Evolutionary conservation across 2,888 invertebrate genomes (phyloP).

Genomic region (Latrodectus elegans): DNA sequence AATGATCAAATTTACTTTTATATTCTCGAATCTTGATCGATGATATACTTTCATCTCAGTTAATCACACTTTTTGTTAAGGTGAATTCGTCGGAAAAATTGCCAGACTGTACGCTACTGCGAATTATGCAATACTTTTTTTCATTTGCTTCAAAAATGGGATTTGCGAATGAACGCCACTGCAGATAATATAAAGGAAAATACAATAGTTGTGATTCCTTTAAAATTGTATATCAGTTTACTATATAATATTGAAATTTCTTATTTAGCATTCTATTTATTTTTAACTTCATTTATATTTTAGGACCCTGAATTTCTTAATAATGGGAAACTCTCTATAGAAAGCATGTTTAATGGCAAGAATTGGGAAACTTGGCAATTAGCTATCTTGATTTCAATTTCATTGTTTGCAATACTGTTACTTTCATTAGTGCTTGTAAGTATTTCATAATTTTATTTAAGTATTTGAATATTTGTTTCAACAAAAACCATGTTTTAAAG

Average conservation of each 20-base stretch:
- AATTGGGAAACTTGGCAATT: constrained; percentile 68
- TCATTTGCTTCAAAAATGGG: too few species aligned
- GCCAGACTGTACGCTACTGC: too few species aligned
- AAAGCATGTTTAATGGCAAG: constrained; percentile 60
- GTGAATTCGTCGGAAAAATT: too few species aligned
- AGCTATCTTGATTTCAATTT: constrained; percentile 60
- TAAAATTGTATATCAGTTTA: neutral
- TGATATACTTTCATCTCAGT: too few species aligned
- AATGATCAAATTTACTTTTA: too few species aligned
- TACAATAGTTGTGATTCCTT: too few species aligned
- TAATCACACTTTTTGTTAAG: too few species aligned
- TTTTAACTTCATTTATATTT: constrained; percentile 14
- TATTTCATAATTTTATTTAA: neutral
- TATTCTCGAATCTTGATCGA: too few species aligned
- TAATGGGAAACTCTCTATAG: constrained; percentile 48
- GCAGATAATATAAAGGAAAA: too few species aligned
- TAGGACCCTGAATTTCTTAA: constrained; percentile 11
- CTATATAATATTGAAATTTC: neutral
- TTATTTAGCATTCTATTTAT: neutral
- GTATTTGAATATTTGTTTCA: neutral
- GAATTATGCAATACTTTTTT: too few species aligned
- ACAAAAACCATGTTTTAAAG: too few species aligned
- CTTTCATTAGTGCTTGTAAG: constrained; percentile 61
- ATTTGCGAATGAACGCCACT: too few species aligned
- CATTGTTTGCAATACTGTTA: constrained; percentile 60